phyloP scores from a whole-genome alignment of 2,797 vertebrate species.

The Fratercula arctica region DNA sequence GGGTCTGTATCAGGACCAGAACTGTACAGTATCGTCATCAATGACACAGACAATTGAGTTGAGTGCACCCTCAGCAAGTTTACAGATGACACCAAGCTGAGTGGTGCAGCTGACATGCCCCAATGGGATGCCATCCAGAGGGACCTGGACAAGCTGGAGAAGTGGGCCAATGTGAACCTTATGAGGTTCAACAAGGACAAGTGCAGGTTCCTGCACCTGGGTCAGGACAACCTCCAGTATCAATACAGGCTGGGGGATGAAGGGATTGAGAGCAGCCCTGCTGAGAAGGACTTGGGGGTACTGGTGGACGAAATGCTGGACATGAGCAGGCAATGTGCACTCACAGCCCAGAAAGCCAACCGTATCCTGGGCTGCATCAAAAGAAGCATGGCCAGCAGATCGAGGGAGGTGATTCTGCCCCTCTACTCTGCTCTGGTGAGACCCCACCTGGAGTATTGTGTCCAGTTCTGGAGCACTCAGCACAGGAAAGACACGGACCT shows the following conservation, averaged over 20 bases:
- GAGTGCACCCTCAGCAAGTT: neutral
- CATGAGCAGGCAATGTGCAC: neutral
- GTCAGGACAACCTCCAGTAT: neutral
- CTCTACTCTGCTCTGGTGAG: neutral
- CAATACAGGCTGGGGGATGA: neutral
- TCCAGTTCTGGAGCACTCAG: neutral
- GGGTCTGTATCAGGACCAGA: neutral
- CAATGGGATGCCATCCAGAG: neutral
- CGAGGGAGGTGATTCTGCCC: neutral
- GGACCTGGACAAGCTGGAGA: neutral
- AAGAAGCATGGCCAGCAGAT: neutral
- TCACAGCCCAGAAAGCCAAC: neutral
- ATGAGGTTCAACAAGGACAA: neutral
- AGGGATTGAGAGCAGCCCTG: neutral
- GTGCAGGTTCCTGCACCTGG: neutral
- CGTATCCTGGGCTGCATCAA: neutral
- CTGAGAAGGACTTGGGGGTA: neutral
- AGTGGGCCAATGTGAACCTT: neutral
- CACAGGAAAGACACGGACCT: neutral
- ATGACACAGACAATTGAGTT: neutral
- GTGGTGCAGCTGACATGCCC: neutral
- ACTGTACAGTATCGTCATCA: neutral
- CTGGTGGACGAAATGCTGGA: neutral
- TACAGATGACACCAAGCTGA: neutral
- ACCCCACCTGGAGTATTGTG: neutral